A percentile compares a stretch with the other conserved stretches of the same genome.
Conservation (phyloP, 2,888 invertebrate species). For the Eretmocerus hayati region DNA sequence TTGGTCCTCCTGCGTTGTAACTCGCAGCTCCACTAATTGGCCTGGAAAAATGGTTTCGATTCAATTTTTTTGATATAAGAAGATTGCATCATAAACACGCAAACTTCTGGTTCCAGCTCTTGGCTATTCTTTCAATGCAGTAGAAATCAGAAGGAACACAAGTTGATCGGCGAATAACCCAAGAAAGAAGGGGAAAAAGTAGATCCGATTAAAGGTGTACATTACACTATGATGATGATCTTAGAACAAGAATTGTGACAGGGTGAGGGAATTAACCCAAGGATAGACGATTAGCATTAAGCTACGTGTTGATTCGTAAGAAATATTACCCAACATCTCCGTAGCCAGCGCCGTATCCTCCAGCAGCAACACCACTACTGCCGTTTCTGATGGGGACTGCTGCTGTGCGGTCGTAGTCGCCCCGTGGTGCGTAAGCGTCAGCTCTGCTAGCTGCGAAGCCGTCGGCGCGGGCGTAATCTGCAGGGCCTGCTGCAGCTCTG, state of each 20-base stretch:
- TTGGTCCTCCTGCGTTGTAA: constrained; percentile 39
- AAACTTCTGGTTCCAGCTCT: not conserved
- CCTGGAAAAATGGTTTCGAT: constrained; percentile 26
- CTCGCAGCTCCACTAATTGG: constrained; percentile 42
- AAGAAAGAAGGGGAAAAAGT: too few species aligned
- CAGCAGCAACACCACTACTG: constrained; percentile 38
- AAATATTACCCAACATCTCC: constrained; percentile 43
- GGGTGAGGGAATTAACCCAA: not conserved
- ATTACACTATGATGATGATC: too few species aligned
- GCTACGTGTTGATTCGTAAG: too few species aligned
- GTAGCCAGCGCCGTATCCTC: constrained; percentile 42
- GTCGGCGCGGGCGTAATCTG: constrained; percentile 44
- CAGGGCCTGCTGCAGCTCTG: constrained; percentile 41
- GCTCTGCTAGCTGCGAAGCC: constrained; percentile 40
- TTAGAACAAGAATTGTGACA: too few species aligned
- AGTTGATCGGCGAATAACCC: too few species aligned
- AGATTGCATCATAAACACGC: not conserved
- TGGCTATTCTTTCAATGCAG: too few species aligned
- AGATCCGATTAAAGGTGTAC: too few species aligned
- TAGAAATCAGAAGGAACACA: too few species aligned
- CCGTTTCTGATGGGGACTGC: constrained; percentile 45
- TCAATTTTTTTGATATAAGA: not conserved
- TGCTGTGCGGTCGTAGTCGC: constrained; percentile 41
- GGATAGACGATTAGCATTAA: constrained; percentile 7
- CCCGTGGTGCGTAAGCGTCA: constrained; percentile 41